Base-by-base conservation (phyloP, 2,797 vertebrate species). In the Sparidentex hasta region DNA sequence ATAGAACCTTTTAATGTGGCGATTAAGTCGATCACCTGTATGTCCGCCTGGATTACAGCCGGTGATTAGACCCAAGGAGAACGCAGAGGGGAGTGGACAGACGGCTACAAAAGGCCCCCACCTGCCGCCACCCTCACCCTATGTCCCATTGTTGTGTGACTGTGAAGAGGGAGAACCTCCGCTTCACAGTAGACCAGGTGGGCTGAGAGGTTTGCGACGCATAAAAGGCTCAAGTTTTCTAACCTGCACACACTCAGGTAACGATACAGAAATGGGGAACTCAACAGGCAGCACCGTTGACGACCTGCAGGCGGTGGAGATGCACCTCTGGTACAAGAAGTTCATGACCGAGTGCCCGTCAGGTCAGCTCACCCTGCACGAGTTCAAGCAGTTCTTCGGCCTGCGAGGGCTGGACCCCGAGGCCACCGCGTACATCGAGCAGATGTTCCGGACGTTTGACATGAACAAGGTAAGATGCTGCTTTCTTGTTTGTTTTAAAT, bases 271-370 rank as follows among this genome's bases (percentile, higher is more conserved):
- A 23, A 98, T 97, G 97, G 97, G 97, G 0, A 97, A 95, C 87
- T 90, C 95, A 0, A 93, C 85, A 7, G 96, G 96, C 75, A 93
- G 93, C 88, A 96, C 96, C 0, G 96, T 97, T 91, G 96, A 98
- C 5, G 97, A 97, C 85, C 93, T 98, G 72, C 97, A 98, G 90
- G 95, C 97, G 0, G 95, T 98, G 14, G 97, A 98, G 92, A 96
- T 98, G 95, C 97, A 98, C 88, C 95, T 97, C 50, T 98, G 97
- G 97, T 97, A 98, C 94, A 98, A 98, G 90, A 98, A 98, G 92
- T 98, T 98, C 92, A 97, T 98, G 97, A 97, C 88, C 0, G 97
- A 98, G 81, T 98, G 97, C 78, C 97, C 97, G 7, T 98, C 97
- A 0, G 97, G 97, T 7, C 97, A 98, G 91, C 95, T 98, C 91